phyloP scores from a whole-genome alignment of 1,140 invertebrate species.

The Brachionus manjavacas region DNA sequence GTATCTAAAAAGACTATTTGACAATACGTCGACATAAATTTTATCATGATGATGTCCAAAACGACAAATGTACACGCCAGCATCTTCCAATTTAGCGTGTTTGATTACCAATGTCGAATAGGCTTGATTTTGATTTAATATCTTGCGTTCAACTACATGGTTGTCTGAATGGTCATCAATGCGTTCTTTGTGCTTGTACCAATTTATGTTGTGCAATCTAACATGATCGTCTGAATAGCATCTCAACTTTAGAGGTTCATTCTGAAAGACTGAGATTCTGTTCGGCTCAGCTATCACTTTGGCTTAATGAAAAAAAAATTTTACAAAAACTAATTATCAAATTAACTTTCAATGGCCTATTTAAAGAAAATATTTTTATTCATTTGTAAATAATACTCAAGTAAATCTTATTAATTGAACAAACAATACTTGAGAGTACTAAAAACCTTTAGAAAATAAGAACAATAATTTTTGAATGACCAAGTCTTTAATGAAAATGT shows the following conservation, averaged over 20 bases:
- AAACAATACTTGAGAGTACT: background rate
- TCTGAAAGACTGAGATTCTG: background rate
- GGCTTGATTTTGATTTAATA: background rate
- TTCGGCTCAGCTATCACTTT: constrained; percentile 14
- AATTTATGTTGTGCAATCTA: background rate
- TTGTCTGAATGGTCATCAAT: background rate
- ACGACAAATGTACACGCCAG: background rate
- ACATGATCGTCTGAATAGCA: constrained; percentile 22
- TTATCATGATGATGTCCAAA: constrained; percentile 35
- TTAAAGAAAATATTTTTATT: background rate
- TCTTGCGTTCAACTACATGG: background rate
- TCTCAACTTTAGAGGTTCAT: constrained; percentile 6
- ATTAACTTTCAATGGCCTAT: background rate
- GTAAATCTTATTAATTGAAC: background rate
- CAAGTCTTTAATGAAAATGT: background rate
- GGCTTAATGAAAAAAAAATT: background rate
- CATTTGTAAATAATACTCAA: background rate
- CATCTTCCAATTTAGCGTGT: background rate
- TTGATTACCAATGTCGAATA: background rate
- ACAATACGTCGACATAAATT: constrained; percentile 13
- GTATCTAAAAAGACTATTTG: background rate
- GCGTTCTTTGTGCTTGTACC: constrained; percentile 3
- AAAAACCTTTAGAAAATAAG: background rate
- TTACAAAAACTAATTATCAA: background rate
- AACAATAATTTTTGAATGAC: background rate